These are phyloP conservation scores for Drosophila stalkeri DNA, from an alignment of 2,888 invertebrate species.

Conservation along the genomic window DNA sequence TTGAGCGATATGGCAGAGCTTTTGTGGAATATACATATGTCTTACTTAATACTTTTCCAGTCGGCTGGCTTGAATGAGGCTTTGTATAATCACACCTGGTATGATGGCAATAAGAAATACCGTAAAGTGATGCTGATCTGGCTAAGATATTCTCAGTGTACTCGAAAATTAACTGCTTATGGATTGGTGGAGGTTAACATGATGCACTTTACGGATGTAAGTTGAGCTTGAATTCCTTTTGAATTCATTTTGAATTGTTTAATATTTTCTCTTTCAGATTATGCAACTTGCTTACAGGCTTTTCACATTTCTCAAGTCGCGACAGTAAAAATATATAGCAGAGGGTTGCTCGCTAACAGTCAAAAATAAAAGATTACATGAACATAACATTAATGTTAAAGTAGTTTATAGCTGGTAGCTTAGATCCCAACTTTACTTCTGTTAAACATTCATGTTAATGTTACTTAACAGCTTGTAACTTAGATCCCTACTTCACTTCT, in stretches of 20 bases:
- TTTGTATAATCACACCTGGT: slow-evolving; percentile 59
- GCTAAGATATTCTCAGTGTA: slow-evolving; percentile 49
- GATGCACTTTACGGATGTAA: slow-evolving; percentile 64
- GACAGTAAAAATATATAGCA: background rate
- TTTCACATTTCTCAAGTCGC: slow-evolving; percentile 63
- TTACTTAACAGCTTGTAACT: too few relatives aligned
- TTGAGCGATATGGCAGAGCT: background rate
- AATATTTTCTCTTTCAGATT: slow-evolving; percentile 39
- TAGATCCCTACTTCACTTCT: background rate
- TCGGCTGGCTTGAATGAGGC: slow-evolving; percentile 36
- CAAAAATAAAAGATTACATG: too few relatives aligned
- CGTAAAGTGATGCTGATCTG: slow-evolving; percentile 58
- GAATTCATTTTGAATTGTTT: too few relatives aligned
- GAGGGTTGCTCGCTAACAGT: too few relatives aligned
- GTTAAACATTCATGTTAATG: too few relatives aligned
- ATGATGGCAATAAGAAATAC: slow-evolving; percentile 41
- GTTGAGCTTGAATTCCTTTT: background rate
- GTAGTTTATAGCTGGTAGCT: too few relatives aligned
- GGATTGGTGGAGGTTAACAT: slow-evolving; percentile 60
- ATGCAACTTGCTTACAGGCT: slow-evolving; percentile 63
- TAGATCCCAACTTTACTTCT: background rate
- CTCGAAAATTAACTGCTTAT: slow-evolving; percentile 43
- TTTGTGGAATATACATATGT: background rate
- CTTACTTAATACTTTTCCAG: slow-evolving; percentile 18
- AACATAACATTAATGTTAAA: too few relatives aligned